Percentiles rank a stretch among this genome's conserved stretches.
phyloP scores from a whole-genome alignment of 2,888 invertebrate genomes.

The Heliconius ethilla region DNA sequence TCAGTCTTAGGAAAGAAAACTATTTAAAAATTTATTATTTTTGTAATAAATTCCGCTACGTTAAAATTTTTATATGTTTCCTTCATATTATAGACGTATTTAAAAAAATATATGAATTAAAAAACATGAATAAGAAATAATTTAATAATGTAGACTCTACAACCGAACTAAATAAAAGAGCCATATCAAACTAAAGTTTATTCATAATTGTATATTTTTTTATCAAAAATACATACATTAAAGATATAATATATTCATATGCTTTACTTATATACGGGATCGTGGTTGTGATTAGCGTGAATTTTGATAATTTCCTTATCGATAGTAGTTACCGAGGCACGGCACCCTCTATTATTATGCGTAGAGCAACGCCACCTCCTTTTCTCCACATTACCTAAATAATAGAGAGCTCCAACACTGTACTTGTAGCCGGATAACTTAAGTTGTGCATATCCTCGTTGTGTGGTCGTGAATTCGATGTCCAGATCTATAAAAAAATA shows the following conservation, averaged over 20 bases:
- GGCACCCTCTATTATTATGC: slow-evolving; percentile 45
- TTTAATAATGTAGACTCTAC: background rate
- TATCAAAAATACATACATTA: background rate
- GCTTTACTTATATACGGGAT: background rate
- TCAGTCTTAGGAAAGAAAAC: too few relatives aligned
- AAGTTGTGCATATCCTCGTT: slow-evolving; percentile 47
- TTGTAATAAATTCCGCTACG: too few relatives aligned
- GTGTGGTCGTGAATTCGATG: slow-evolving; percentile 19
- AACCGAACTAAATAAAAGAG: background rate
- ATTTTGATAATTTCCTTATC: slow-evolving; percentile 47
- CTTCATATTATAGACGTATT: too few relatives aligned
- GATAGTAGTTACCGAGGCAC: slow-evolving; percentile 49
- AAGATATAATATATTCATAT: background rate
- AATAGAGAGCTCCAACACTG: slow-evolving; percentile 33
- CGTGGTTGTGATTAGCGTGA: slow-evolving; percentile 47
- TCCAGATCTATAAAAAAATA: background rate
- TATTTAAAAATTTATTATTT: too few relatives aligned
- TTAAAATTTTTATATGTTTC: too few relatives aligned
- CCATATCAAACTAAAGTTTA: background rate
- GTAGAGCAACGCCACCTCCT: slow-evolving; percentile 46
- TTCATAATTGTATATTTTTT: background rate
- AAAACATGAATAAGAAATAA: too few relatives aligned
- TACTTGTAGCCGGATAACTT: slow-evolving; percentile 48
- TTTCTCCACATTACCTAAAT: slow-evolving; percentile 30
- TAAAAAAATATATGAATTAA: too few relatives aligned